Evolutionary conservation across 2,797 vertebrate genomes (phyloP), one percentile per base, ranked within the genome.

Genomic region (Rhinogobio ventralis): DNA sequence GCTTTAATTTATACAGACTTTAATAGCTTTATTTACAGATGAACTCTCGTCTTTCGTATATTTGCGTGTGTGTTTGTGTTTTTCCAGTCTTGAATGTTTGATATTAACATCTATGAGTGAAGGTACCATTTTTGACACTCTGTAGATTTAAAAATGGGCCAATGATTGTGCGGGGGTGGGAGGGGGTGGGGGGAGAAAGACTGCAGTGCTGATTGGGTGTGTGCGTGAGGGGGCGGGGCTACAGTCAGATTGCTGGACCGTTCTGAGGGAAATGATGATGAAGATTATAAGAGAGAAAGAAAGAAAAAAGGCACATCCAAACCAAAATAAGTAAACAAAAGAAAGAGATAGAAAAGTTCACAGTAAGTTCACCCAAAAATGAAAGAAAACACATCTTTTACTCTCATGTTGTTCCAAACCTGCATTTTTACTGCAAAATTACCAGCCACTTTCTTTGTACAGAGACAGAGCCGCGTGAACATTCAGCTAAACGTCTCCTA

Each of bases 11-110:
- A 99, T 97, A 99, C 97, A 98, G 96, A 98, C 93, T 97, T 99
- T 97, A 97, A 97, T 97, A 97, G 96, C 97, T 98, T 97, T 99
- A 99, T 99, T 98, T 99, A 99, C 97, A 99, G 95, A 97, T 97
- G 96, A 95, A 92, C 92, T 90, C 84, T 90, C 87, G 88, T 92
- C 90, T 66, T 77, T 49, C 90, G 90, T 60, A 89, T 91, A 92
- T 91, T 93, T 84, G 94, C 94, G 88, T 87, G 42, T 15, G 39
- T 28, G 17, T 30, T 17, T n/a, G 36, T 42, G 67, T 71, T 86
- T 90, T 88, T 93, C 95, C 96, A 95, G 96, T 96, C 96, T 96
- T 93, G 93, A 94, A 92, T 94, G 94, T 91, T 94, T 93, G 93
- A 94, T 91, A 93, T 79, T 93, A 94, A 94, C 91, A 92, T 91